Percentiles rank a stretch among this genome's conserved stretches.
These are phyloP conservation scores for Leucoma salicis DNA, from an alignment of 2,888 invertebrate species.

Conservation along the genomic window DNA sequence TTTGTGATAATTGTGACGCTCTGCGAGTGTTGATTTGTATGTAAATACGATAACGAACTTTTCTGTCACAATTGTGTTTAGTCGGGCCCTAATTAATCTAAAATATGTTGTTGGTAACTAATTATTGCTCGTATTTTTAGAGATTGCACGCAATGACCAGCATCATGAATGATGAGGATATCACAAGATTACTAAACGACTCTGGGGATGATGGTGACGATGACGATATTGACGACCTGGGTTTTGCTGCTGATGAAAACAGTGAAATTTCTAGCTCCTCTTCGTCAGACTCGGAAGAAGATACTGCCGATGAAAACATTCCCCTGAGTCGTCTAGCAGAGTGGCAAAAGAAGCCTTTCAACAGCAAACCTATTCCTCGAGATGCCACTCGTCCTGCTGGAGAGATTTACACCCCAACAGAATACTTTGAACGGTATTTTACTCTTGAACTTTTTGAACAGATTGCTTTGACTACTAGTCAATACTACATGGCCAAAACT, in stretches of 20 bases:
- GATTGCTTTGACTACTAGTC: slow-evolving; percentile 5
- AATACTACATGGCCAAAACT: slow-evolving; percentile 1
- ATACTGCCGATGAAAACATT: not conserved
- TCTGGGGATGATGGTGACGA: not conserved
- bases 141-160: not conserved
- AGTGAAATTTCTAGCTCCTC: not conserved
- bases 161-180: not conserved
- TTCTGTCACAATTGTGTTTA: slow-evolving; percentile 9
- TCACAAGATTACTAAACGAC: not conserved
- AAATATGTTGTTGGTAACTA: too few species aligned
- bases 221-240: not conserved
- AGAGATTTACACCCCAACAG: slow-evolving; percentile 1
- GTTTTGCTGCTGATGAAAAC: not conserved
- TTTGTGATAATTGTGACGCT: slow-evolving; percentile 1
- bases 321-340: not conserved
- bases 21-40: not conserved
- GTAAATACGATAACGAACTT: slow-evolving; percentile 9
- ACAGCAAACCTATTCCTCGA: not conserved
- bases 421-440: slow-evolving; percentile 8
- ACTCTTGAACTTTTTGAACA: slow-evolving; percentile 1
- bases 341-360: too few species aligned
- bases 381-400: not conserved
- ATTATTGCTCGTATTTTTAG: not conserved
- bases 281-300: not conserved
- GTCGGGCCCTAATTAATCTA: slow-evolving; percentile 2